Evolutionary conservation across 2,888 invertebrate genomes (phyloP), one percentile per base, ranked within the genome.

Genomic region (Hypercompe scribonia): DNA sequence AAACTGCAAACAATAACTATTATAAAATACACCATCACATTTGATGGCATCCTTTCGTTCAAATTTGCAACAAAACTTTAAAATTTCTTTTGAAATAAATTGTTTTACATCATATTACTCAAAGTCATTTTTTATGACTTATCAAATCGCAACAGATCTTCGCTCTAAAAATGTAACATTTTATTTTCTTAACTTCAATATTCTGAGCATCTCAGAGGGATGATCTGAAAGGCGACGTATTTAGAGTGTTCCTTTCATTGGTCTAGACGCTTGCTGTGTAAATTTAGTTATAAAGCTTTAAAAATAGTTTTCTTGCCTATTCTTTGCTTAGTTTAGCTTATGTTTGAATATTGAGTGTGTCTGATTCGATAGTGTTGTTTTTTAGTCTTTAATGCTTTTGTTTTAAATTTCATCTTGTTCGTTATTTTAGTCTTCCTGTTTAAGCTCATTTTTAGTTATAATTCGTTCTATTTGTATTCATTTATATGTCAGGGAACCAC

Each of bases 161-260:
- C 33, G 50, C 33, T 50, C 34, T 33, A 67, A 31, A 67, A 46
- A 67, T 34, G 50, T 34, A 67, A 50, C 67, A 50, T 67, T 68
- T 46, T 68, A 68, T 68, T 68, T 68, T 68, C 54, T 34, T 34
- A 54, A 31, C 54, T 68, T 18, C 24, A 36, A 36, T 36, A 65
- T n/a, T 36, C 36, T 36, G 36, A 65, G 64, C 24, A 34, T 65
- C 68, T 36, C 68, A 8, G 36, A 36, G 58, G 68, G 68, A 33
- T 36, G 68, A 68, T 68, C 54, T 36, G 36, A 36, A 36, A 68
- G 33, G 58, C 58, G 68, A 68, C 68, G 58, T 68, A 68, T 39
- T 54, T 28, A 54, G 36, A 68, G 28, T 39, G 68, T 58, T 68
- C 58, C 50, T 50, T 34, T 10, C 24, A 50, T 50, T 13, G 8